A percentile compares a stretch with the other conserved stretches of the same genome.
phyloP scores from a whole-genome alignment of 2,797 vertebrate genomes.

The Pelodytes ibericus region DNA sequence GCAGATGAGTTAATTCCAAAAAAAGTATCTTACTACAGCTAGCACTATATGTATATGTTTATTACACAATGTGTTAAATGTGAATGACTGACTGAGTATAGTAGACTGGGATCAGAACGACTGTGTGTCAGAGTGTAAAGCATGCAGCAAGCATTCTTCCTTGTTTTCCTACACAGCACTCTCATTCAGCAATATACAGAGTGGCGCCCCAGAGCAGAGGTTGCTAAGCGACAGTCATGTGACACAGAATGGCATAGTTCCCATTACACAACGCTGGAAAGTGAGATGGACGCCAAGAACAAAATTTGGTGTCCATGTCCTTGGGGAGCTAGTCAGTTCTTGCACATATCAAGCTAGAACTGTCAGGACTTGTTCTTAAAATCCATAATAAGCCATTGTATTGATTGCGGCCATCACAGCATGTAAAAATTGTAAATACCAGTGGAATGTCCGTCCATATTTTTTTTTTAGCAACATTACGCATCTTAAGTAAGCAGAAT shows the following conservation, averaged over 20 bases:
- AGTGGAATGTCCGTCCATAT: too few species aligned
- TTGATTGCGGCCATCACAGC: background rate
- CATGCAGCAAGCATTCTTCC: constrained; percentile 34
- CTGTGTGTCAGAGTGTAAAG: constrained; percentile 22
- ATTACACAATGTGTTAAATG: constrained; percentile 1
- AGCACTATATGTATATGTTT: background rate
- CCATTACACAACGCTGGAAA: constrained; percentile 53
- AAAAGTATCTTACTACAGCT: too few species aligned
- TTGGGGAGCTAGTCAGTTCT: constrained; percentile 30
- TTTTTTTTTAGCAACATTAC: too few species aligned
- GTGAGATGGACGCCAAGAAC: constrained; percentile 45
- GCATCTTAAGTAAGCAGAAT: too few species aligned
- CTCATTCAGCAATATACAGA: constrained; percentile 36
- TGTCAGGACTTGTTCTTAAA: constrained; percentile 1
- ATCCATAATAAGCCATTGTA: constrained; percentile 6
- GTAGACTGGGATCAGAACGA: constrained; percentile 1
- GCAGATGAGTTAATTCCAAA: too few species aligned
- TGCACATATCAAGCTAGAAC: constrained; percentile 21
- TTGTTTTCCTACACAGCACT: constrained; percentile 39
- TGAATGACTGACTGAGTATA: background rate
- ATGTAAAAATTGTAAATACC: constrained; percentile 1
- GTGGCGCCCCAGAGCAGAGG: constrained; percentile 41
- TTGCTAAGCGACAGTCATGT: constrained; percentile 51
- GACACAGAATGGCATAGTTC: constrained; percentile 42
- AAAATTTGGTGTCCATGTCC: constrained; percentile 47